Evolutionary conservation across 2,888 invertebrate species (phyloP), one percentile per base, ranked within the genome.

Genomic region (Andricus curvator): DNA sequence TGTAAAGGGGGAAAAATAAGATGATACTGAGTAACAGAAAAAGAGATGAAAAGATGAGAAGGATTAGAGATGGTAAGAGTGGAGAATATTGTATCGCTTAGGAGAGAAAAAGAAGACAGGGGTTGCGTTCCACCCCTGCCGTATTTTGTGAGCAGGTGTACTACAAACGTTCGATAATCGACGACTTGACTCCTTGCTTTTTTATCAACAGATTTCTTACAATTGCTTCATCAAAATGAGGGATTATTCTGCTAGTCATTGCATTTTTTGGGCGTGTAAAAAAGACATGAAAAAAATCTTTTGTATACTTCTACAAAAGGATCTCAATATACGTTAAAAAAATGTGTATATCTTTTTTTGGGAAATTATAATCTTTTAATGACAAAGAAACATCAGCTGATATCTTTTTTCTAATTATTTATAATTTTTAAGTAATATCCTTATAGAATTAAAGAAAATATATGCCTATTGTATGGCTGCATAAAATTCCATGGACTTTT

Each of bases 121-220:
- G 64, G 29, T 25, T 29, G 29, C 17, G 9, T 60, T 29, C 25
- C 25, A 64, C 25, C 25, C 29, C 64, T 25, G 17, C 17, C 17
- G 15, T 64, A 64, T 64, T 25, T 64, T 13, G 64, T 64, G 64
- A 64, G 64, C 64, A 64, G 64, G 64, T 64, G 64, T 29, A 64
- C 22, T 64, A 29, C 64, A 64, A 64, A 64, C 25, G 17, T 64
- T 29, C 22, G 25, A 25, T 64, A 25, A 64, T 64, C 64, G 6
- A 29, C 25, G 15, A 29, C 64, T 64, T 64, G 64, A 64, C 64
- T 64, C 22, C 22, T 64, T 29, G 60, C 29, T 25, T 29, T 64
- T 64, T 17, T 15, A 64, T 25, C 25, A 64, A 64, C 64, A 64
- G 64, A 64, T 64, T 29, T 64, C 64, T 64, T 29, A 29, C 64